These are phyloP conservation scores for Platyscapa corneri DNA, from an alignment of 1,140 invertebrate species.

Conservation along the genomic window DNA sequence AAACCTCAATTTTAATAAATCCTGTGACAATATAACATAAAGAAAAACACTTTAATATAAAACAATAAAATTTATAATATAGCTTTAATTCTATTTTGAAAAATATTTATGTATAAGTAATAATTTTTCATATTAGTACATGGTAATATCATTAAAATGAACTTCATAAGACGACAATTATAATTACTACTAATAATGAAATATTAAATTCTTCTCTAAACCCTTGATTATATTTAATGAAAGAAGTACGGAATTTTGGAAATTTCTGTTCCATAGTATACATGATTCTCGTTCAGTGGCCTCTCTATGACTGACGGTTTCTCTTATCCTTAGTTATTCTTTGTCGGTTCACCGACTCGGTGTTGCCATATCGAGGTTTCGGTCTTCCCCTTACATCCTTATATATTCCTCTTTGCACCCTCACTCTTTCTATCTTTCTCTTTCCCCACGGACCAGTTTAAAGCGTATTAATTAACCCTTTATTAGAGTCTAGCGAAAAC, in stretches of 20 bases:
- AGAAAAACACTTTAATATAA: too few species aligned
- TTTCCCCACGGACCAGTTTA: slow-evolving; percentile 65
- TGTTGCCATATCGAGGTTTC: slow-evolving; percentile 45
- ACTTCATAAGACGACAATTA: too few species aligned
- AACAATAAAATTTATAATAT: too few species aligned
- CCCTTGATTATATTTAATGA: too few species aligned
- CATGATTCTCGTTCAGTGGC: not conserved
- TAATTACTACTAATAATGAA: too few species aligned
- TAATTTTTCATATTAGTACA: too few species aligned
- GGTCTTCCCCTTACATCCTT: slow-evolving; percentile 18
- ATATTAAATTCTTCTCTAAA: too few species aligned
- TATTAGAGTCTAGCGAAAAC: slow-evolving; percentile 71
- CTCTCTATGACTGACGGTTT: slow-evolving; percentile 37
- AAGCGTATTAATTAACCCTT: slow-evolving; percentile 74
- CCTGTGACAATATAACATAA: too few species aligned
- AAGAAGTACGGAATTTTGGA: not conserved
- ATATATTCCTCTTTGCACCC: not conserved
- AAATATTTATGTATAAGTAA: too few species aligned
- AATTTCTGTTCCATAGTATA: not conserved
- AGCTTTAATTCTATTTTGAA: too few species aligned
- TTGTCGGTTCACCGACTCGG: slow-evolving; percentile 51
- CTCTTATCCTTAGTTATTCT: slow-evolving; percentile 16
- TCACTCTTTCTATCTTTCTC: slow-evolving; percentile 49
- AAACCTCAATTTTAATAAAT: too few species aligned
- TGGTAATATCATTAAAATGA: too few species aligned